Base-by-base conservation (phyloP, 2,113 vertebrate genomes). In the Podilymbus podiceps region DNA sequence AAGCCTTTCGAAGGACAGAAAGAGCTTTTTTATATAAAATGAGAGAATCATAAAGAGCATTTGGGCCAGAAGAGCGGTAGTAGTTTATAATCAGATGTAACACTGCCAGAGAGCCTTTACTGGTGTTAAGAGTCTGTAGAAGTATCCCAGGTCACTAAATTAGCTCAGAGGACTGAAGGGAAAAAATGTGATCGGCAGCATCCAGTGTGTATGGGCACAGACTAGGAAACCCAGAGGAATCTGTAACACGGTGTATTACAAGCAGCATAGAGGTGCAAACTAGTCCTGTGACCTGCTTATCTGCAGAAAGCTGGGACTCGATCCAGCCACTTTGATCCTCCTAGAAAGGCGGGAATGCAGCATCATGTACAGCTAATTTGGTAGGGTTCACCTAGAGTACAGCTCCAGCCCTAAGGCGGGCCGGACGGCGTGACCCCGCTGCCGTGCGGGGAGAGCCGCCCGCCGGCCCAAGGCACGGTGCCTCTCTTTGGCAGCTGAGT, bases 271-370 rank as follows among this genome's bases (percentile, higher is more conserved):
- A 97, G 92, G 97, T 97, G 95, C 89, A 95, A 98, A 97, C 47
- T 69, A 95, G 97, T 97, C 98, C 97, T 97, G 98, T 98, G 98
- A 98, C 97, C 95, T 95, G 91, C 94, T 98, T 98, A 98, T 98
- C 98, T 97, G 49, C 76, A 93, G 91, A 97, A 95, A 88, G 53
- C 97, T 96, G 97, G 98, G 97, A 94, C 79, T 59, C 15, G 4
- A 50, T 98, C 98, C 98, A 98, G 92, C 82, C 74, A 58, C 97
- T 98, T 98, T 98, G 98, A 98, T 98, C 97, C 92, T 94, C 76
- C 6, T 25, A 88, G 97, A 97, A 97, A 95, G 96, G 89, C 96
- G 94, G 95, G 96, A 96, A 95, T 79, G 98, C 96, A 97, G 93
- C 94, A 89, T 92, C 78, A 4, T 92, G 96, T 97, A 93, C 90